Conservation (phyloP, 1,140 invertebrate genomes). For the Bombus difficillimus region DNA sequence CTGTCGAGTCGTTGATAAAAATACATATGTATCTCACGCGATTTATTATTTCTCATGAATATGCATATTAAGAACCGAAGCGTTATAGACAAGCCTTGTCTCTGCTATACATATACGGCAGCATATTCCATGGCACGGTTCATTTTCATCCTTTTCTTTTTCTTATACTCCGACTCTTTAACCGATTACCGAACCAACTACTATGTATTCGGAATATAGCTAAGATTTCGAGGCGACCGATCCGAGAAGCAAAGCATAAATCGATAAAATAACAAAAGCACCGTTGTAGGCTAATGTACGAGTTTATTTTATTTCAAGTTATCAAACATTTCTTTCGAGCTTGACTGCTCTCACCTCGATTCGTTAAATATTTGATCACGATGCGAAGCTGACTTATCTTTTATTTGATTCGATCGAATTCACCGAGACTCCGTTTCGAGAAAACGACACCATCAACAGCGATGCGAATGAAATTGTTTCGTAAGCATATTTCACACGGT, state of each 20-base stretch:
- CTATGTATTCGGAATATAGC: not conserved
- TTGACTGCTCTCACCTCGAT: not conserved
- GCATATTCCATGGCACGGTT: not conserved
- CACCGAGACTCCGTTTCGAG: not conserved
- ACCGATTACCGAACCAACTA: not conserved
- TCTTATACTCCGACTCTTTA: not conserved
- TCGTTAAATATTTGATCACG: constrained; percentile 5
- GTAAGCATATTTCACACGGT: not conserved
- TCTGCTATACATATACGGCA: not conserved
- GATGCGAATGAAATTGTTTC: constrained; percentile 14
- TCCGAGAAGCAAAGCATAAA: not conserved
- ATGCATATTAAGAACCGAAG: too few species aligned
- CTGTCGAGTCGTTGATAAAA: not conserved
- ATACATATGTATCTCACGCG: not conserved
- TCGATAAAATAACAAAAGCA: not conserved
- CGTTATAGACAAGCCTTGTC: not conserved
- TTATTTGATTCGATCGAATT: not conserved
- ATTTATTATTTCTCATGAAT: constrained; percentile 7
- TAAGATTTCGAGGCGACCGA: not conserved
- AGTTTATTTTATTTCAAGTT: not conserved
- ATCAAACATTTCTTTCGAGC: not conserved
- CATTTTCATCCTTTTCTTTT: not conserved
- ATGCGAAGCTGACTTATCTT: not conserved
- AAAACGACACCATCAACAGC: not conserved
- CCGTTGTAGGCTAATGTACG: too few species aligned